phyloP scores from a whole-genome alignment of 2,113 vertebrate genomes.

The Labrus mixtus region DNA sequence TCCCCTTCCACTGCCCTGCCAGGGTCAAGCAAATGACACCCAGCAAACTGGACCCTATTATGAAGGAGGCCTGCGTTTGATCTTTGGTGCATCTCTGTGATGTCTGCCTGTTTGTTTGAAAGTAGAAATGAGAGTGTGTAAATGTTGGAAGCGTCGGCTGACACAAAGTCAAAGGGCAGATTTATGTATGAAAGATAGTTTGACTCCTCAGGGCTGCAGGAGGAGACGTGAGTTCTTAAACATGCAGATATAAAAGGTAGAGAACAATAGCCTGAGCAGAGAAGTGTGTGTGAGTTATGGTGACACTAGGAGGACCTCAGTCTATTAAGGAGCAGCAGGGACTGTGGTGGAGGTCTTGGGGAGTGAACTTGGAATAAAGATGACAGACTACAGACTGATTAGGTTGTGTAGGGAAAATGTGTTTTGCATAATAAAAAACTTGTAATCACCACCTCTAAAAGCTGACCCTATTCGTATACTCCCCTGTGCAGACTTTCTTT shows the following conservation, averaged over 20 bases:
- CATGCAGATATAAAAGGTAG: conserved; percentile 21
- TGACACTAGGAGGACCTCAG: conserved; percentile 63
- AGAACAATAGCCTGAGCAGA: conserved; percentile 60
- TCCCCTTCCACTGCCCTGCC: conserved; percentile 69
- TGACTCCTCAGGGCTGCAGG: not conserved
- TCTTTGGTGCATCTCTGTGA: conserved; percentile 51
- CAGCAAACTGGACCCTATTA: conserved; percentile 56
- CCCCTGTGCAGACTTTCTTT: conserved; percentile 23
- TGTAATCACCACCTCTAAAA: conserved; percentile 63
- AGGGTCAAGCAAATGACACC: conserved; percentile 71
- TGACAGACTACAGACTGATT: conserved; percentile 57
- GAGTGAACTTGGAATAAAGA: conserved; percentile 75
- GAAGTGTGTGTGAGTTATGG: conserved; percentile 70
- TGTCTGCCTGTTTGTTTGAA: conserved; percentile 48
- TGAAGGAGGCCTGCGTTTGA: conserved; percentile 65
- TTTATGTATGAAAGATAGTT: conserved; percentile 3
- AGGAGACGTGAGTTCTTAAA: not conserved
- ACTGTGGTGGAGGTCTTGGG: conserved; percentile 67
- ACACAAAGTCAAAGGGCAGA: not conserved
- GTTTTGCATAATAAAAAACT: conserved; percentile 71
- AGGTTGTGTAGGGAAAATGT: conserved; percentile 39
- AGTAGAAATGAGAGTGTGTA: not conserved
- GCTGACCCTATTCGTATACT: conserved; percentile 40
- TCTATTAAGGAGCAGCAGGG: conserved; percentile 72
- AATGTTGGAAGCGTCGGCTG: not conserved